Percentiles rank a stretch among this genome's conserved stretches.
These are phyloP conservation scores for Alosa sapidissima DNA, from an alignment of 2,797 vertebrate genomes.

Conservation along the genomic window DNA sequence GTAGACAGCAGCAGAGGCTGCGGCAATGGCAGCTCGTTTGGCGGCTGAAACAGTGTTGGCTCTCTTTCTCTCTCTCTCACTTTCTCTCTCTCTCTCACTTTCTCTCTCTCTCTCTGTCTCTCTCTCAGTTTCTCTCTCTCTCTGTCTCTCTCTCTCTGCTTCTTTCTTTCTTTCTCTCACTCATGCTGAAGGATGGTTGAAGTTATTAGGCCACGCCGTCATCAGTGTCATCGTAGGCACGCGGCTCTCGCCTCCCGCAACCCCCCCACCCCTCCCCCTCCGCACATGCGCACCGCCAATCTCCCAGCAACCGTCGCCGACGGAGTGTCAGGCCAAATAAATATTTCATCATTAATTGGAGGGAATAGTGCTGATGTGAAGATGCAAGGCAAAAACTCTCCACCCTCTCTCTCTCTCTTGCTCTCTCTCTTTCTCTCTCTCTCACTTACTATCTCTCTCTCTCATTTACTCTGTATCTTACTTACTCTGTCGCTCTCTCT, in stretches of 20 bases:
- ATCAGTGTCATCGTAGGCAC: neutral
- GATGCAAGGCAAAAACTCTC: neutral
- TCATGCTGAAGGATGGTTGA: slow-evolving; percentile 40
- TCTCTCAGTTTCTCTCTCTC: neutral
- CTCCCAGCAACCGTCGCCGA: neutral
- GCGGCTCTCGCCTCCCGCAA: neutral
- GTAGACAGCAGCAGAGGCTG: slow-evolving; percentile 21
- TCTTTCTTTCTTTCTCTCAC: slow-evolving; percentile 4
- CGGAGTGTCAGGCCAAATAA: slow-evolving; percentile 6
- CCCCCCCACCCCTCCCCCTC: neutral
- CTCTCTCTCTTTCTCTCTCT: neutral
- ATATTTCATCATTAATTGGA: slow-evolving; percentile 24
- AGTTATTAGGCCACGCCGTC: slow-evolving; percentile 35
- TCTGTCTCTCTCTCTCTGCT: neutral
- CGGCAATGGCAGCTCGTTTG: slow-evolving; percentile 9
- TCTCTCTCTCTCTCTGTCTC: too few relatives aligned
- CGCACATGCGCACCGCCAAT: neutral
- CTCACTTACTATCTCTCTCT: too few relatives aligned
- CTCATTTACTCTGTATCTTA: neutral
- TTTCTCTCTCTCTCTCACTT: neutral
- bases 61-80: slow-evolving; percentile 7
- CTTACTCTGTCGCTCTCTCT: neutral
- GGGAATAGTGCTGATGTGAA: slow-evolving; percentile 12
- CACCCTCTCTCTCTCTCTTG: neutral
- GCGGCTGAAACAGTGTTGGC: neutral